These are phyloP conservation scores for Drosophila parabipectinata DNA, from an alignment of 1,140 invertebrate species.

Conservation along the genomic window DNA sequence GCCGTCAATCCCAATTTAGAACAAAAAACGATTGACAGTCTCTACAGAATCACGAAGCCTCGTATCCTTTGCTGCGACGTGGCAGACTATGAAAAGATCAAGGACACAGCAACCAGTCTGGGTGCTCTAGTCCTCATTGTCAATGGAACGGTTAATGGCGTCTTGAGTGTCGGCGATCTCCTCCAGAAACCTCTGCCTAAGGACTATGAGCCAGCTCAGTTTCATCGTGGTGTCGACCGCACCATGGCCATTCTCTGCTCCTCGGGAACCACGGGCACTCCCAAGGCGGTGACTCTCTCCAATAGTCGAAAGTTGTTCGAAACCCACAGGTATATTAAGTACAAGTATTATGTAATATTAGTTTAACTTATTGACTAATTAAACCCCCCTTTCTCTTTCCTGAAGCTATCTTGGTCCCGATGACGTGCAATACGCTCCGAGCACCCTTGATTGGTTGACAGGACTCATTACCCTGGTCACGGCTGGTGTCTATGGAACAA, in stretches of 20 bases:
- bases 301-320: slow-evolving; percentile 84
- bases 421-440: slow-evolving; percentile 74
- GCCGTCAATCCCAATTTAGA: slow-evolving; percentile 67
- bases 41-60: slow-evolving; percentile 69
- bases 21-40: slow-evolving; percentile 56
- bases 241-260: slow-evolving; percentile 85
- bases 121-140: slow-evolving; percentile 52
- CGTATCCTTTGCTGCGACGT: slow-evolving; percentile 76
- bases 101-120: slow-evolving; percentile 36
- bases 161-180: slow-evolving; percentile 51
- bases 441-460: slow-evolving; percentile 75
- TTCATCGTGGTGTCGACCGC: slow-evolving; percentile 62
- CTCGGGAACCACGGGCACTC: slow-evolving; percentile 91
- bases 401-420: slow-evolving; percentile 60
- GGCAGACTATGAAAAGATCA: slow-evolving; percentile 52
- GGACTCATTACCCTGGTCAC: slow-evolving; percentile 71
- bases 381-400: not conserved
- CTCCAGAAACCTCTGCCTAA: slow-evolving; percentile 50
- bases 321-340: slow-evolving; percentile 40
- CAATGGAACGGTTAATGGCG: slow-evolving; percentile 40
- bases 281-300: slow-evolving; percentile 91
- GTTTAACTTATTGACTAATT: no score
- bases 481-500: slow-evolving; percentile 59
- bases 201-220: slow-evolving; percentile 46
- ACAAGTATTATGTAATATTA: not conserved